Percentiles rank a stretch among this genome's conserved stretches.
Evolutionary conservation across 2,888 invertebrate genomes (phyloP).

Genomic region (Eilema sororculum): DNA sequence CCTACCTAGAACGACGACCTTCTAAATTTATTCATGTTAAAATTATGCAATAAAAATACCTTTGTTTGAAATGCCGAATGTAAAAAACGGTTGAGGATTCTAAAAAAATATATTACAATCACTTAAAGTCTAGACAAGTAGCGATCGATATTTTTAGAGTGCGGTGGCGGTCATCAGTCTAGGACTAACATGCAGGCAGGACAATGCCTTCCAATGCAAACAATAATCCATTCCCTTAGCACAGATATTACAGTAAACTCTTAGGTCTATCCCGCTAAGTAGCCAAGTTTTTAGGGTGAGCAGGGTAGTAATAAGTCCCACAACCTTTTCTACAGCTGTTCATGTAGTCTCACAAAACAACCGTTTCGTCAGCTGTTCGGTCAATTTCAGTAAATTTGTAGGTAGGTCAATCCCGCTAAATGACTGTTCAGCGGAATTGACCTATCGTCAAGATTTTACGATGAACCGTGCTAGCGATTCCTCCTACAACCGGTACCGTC

Average conservation of each 20-base stretch:
- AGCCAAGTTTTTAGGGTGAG: not conserved
- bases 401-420: not conserved
- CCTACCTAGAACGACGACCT: not conserved
- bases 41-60: not conserved
- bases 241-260: not conserved
- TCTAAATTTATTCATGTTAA: not conserved
- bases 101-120: not conserved
- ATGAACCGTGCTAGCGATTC: no score
- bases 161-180: not conserved
- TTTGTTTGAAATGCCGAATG: not conserved
- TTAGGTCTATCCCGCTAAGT: not conserved
- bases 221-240: not conserved
- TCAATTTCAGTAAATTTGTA: not conserved
- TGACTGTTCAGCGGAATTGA: no score
- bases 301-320: not conserved
- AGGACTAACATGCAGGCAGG: not conserved
- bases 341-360: no score
- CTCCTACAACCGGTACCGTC: no score
- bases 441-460: no score
- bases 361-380: not conserved
- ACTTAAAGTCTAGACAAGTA: constrained; percentile 28
- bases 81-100: not conserved
- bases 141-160: constrained; percentile 30
- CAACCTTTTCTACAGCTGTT: not conserved
- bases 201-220: not conserved